Evolutionary conservation across 2,888 invertebrate genomes (phyloP).

Genomic region (Globia sparganii): DNA sequence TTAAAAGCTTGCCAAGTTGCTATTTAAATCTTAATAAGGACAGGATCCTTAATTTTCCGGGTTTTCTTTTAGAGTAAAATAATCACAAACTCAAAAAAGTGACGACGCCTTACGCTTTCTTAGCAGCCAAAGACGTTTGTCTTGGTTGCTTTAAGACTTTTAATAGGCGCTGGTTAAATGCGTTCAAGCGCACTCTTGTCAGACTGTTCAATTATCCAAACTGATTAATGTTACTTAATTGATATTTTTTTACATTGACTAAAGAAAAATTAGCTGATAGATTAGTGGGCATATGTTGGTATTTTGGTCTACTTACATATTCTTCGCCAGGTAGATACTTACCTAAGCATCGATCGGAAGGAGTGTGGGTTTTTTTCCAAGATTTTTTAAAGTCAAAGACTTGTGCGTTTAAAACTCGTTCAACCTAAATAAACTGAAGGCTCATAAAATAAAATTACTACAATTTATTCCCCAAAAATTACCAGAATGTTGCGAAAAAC

Average conservation of each 20-base stretch:
- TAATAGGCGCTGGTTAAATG: constrained; percentile 21
- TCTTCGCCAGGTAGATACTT: no score
- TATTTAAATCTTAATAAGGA: no score
- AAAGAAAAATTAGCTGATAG: background rate
- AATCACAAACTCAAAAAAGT: background rate
- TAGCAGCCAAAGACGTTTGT: constrained; percentile 41
- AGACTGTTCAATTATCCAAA: background rate
- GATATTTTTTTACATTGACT: background rate
- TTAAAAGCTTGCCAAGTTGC: no score
- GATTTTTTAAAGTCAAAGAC: background rate
- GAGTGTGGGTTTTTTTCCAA: background rate
- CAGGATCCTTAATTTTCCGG: rapidly evolving
- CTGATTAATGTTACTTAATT: no score
- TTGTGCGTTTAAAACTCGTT: background rate
- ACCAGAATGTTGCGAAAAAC: background rate
- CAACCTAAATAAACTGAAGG: no score
- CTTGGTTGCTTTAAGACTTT: constrained; percentile 49
- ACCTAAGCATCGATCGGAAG: no score
- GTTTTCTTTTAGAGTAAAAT: background rate
- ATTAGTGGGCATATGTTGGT: background rate
- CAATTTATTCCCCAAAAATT: background rate
- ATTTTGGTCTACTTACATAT: no score
- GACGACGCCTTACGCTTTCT: constrained; percentile 32
- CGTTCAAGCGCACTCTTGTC: background rate
- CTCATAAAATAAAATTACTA: background rate